Conservation (phyloP, 1,140 invertebrate genomes). For the Ylistrum balloti region DNA sequence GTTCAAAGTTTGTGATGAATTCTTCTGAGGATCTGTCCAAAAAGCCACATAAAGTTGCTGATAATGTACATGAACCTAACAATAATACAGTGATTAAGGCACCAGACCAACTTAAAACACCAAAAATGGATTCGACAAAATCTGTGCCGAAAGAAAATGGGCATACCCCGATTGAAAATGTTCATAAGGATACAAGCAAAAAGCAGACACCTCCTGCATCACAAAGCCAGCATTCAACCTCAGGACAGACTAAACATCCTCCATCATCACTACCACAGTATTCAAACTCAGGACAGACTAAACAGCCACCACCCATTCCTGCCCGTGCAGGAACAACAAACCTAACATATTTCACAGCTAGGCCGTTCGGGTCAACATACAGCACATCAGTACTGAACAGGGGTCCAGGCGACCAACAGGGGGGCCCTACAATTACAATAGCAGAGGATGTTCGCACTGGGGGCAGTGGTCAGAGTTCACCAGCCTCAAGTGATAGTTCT, state of each 20-base stretch:
- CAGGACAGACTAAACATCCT: constrained; percentile 49
- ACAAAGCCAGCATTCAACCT: constrained; percentile 43
- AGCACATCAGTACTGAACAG: constrained; percentile 71
- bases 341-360: constrained; percentile 67
- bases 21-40: constrained; percentile 42
- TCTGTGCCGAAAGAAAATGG: not conserved
- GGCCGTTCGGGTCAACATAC: constrained; percentile 74
- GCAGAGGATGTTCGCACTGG: constrained; percentile 75
- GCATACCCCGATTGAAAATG: not conserved
- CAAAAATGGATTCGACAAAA: not conserved
- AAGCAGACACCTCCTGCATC: constrained; percentile 42
- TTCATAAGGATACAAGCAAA: constrained; percentile 41
- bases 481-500: constrained; percentile 77
- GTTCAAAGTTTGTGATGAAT: constrained; percentile 84
- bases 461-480: constrained; percentile 81
- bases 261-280: not conserved
- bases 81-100: constrained; percentile 56
- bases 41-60: not conserved
- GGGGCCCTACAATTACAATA: constrained; percentile 69
- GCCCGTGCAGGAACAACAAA: constrained; percentile 58
- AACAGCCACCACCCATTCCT: constrained; percentile 57
- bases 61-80: constrained; percentile 59
- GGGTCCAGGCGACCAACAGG: constrained; percentile 56
- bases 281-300: not conserved
- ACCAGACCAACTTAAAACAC: not conserved